Conservation (phyloP, 2,113 vertebrate genomes). For the Chauna torquata region DNA sequence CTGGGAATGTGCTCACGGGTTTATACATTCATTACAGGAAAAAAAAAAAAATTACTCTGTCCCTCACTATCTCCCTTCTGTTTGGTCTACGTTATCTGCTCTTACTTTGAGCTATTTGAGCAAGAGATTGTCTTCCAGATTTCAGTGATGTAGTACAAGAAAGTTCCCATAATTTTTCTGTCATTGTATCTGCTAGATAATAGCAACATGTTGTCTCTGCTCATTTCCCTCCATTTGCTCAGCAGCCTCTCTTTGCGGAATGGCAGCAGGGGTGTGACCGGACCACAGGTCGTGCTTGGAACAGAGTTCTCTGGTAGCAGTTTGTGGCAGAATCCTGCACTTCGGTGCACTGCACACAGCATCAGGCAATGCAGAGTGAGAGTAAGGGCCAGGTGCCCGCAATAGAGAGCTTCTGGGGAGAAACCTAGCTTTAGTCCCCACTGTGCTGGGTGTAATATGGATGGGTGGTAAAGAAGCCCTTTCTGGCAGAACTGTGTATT, state of each 20-base stretch:
- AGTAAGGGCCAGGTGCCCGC: neutral
- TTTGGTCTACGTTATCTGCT: neutral
- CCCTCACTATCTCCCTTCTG: neutral
- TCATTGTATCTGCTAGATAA: neutral
- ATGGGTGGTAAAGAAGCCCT: neutral
- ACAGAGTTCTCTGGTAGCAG: accelerated
- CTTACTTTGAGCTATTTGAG: neutral
- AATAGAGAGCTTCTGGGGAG: neutral
- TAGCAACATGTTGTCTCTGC: neutral
- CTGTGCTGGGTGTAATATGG: neutral
- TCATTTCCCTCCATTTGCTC: neutral
- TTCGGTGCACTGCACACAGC: neutral
- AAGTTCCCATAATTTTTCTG: neutral
- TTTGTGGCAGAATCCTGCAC: neutral
- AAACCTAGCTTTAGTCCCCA: neutral
- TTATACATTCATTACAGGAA: neutral
- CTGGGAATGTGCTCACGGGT: accelerated
- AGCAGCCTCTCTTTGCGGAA: neutral
- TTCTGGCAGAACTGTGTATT: neutral
- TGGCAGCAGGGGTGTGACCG: neutral
- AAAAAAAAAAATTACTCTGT: neutral
- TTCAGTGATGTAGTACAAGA: neutral
- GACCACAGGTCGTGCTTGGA: accelerated
- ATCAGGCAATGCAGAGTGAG: neutral
- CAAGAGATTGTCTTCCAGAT: neutral